These are phyloP conservation scores for Perccottus glenii DNA, from an alignment of 2,113 vertebrate species.

Conservation along the genomic window DNA sequence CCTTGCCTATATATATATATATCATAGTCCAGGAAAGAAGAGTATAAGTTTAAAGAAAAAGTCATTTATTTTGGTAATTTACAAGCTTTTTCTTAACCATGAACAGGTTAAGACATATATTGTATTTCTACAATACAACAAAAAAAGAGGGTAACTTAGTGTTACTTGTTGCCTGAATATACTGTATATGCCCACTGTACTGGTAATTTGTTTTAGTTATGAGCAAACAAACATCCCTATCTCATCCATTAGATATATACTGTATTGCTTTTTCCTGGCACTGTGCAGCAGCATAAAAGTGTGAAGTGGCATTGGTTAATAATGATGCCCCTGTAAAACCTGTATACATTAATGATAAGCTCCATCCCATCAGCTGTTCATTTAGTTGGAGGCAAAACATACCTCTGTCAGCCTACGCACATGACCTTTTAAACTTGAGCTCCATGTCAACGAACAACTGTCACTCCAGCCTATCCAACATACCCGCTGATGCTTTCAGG, in stretches of 20 bases:
- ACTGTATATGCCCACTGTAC: not conserved
- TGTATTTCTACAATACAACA: too few species aligned
- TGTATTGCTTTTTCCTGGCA: conserved; percentile 9
- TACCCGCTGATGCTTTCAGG: conserved; percentile 12
- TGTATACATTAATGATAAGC: conserved; percentile 48
- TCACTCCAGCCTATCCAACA: conserved; percentile 14
- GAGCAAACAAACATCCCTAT: not conserved
- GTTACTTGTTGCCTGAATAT: not conserved
- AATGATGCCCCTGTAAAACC: conserved; percentile 38
- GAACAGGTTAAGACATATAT: too few species aligned
- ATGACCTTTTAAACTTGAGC: conserved; percentile 38
- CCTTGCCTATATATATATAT: too few species aligned
- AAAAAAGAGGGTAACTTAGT: not conserved
- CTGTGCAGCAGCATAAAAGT: conserved; percentile 8
- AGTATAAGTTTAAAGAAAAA: too few species aligned
- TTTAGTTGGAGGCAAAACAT: conserved; percentile 48
- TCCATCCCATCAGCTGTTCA: conserved; percentile 34
- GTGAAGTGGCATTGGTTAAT: conserved; percentile 21
- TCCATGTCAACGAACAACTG: conserved; percentile 20
- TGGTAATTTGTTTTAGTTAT: not conserved
- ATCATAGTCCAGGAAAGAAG: too few species aligned
- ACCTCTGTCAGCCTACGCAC: conserved; percentile 25
- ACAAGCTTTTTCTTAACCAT: too few species aligned
- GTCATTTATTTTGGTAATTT: too few species aligned
- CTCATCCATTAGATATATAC: not conserved